These are phyloP conservation scores for Betta splendens DNA, from an alignment of 2,797 vertebrate genomes.

Conservation along the genomic window DNA sequence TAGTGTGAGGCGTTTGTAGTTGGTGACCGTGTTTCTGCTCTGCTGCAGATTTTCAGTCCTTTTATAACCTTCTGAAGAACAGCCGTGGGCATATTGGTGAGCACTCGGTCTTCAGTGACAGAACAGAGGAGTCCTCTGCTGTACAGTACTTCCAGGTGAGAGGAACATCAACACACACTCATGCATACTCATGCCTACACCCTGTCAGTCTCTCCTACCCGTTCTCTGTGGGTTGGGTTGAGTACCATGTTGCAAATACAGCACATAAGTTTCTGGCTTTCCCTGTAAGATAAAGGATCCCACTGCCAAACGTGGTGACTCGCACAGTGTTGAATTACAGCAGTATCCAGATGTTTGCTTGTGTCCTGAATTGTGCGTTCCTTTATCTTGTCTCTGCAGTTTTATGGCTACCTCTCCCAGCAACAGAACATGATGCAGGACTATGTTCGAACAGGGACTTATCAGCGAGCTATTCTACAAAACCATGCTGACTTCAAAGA, in stretches of 20 bases:
- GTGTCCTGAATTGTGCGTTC: background rate
- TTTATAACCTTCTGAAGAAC: slow-evolving; percentile 94
- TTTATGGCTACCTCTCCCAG: slow-evolving; percentile 99
- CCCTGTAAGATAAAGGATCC: too few relatives aligned
- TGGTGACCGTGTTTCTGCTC: slow-evolving; percentile 11
- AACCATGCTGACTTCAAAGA: slow-evolving; percentile 98
- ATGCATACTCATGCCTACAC: background rate
- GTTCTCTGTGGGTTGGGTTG: too few relatives aligned
- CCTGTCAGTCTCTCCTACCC: too few relatives aligned
- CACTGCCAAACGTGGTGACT: too few relatives aligned
- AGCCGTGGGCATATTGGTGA: slow-evolving; percentile 87
- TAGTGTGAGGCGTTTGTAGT: background rate
- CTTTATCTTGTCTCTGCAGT: slow-evolving; percentile 76
- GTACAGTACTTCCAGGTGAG: slow-evolving; percentile 98
- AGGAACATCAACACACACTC: background rate
- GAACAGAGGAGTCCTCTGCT: slow-evolving; percentile 96
- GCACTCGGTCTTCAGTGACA: slow-evolving; percentile 91
- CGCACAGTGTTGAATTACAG: too few relatives aligned
- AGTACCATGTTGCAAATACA: too few relatives aligned
- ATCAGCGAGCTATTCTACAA: slow-evolving; percentile 95
- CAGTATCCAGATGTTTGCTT: background rate
- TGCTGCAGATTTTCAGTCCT: slow-evolving; percentile 92
- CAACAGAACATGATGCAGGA: slow-evolving; percentile 99
- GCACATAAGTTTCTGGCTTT: too few relatives aligned
- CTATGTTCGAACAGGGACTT: slow-evolving; percentile 95